phyloP scores from a whole-genome alignment of 2,113 vertebrate species.

The Tetrao urogallus region DNA sequence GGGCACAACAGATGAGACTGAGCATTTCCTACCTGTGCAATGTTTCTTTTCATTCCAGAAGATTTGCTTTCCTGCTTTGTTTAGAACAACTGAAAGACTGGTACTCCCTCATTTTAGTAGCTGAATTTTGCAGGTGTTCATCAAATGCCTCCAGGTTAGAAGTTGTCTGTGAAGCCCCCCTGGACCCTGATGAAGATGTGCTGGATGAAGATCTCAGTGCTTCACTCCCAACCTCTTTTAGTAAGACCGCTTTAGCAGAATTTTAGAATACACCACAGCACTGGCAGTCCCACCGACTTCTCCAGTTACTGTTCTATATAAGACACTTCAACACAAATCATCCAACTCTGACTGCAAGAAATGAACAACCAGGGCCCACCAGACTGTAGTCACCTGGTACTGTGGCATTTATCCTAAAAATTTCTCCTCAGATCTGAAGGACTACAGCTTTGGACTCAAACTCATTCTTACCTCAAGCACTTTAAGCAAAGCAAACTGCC shows the following conservation, averaged over 20 bases:
- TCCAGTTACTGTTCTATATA: neutral
- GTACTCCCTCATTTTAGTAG: neutral
- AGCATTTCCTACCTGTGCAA: neutral
- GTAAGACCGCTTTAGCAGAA: neutral
- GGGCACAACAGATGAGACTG: neutral
- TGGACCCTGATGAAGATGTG: neutral
- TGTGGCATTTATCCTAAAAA: neutral
- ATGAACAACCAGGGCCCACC: neutral
- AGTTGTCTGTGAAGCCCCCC: neutral
- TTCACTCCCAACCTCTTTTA: neutral
- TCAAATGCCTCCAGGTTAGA: neutral
- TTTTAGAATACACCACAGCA: neutral
- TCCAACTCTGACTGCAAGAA: neutral
- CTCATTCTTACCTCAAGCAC: neutral
- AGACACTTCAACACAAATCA: neutral
- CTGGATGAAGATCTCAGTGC: neutral
- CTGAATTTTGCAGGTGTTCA: neutral
- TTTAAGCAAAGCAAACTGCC: neutral
- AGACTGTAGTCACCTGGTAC: rapidly evolving
- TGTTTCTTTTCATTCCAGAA: neutral
- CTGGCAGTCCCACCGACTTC: neutral
- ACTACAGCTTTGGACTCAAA: neutral
- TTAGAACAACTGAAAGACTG: neutral
- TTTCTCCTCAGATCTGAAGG: neutral
- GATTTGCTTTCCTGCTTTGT: neutral